phyloP scores from a whole-genome alignment of 2,113 vertebrate genomes.

The Petromus typicus region DNA sequence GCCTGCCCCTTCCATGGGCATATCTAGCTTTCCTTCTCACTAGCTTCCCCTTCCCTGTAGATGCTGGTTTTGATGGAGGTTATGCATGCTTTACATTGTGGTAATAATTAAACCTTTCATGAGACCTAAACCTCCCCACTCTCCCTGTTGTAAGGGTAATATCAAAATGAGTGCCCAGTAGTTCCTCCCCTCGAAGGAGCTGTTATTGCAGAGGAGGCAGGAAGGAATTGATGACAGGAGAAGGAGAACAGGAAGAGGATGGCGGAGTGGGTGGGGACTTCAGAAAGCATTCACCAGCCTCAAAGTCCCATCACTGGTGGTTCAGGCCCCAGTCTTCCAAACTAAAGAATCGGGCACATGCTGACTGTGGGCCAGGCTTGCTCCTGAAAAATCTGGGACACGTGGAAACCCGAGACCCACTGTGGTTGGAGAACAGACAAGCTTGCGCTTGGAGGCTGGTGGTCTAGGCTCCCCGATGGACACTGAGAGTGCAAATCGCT shows the following conservation, averaged over 20 bases:
- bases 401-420: rapidly evolving
- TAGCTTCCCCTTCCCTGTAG: not conserved
- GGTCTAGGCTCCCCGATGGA: too few species aligned
- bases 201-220: not conserved
- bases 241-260: not conserved
- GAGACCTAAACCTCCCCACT: not conserved
- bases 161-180: not conserved
- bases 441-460: not conserved
- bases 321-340: not conserved
- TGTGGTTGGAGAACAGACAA: not conserved
- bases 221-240: not conserved
- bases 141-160: not conserved
- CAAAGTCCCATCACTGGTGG: not conserved
- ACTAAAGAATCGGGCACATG: not conserved
- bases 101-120: not conserved
- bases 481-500: not conserved
- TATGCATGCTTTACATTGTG: not conserved
- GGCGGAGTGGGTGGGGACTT: not conserved
- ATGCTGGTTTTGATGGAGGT: not conserved
- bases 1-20: not conserved
- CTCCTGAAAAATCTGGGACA: not conserved
- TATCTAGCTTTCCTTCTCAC: not conserved
- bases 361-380: not conserved
- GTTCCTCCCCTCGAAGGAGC: not conserved
- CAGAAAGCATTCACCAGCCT: not conserved